Evolutionary conservation across 2,888 invertebrate genomes (phyloP).

Genomic region (Nomada ferruginata): DNA sequence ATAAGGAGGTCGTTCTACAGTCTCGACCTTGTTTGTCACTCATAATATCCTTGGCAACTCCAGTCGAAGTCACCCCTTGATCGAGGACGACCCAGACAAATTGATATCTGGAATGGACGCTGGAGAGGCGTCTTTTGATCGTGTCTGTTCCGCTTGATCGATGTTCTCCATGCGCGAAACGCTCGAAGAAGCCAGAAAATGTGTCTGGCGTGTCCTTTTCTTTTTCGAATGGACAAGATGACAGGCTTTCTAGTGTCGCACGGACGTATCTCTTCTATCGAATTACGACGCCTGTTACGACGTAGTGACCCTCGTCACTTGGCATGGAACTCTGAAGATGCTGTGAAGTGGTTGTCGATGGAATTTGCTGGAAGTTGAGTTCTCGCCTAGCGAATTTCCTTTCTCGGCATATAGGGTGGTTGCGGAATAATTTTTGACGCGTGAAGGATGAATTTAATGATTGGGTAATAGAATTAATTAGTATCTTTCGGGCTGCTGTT

Average conservation of each 20-base stretch:
- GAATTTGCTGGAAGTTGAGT: constrained; percentile 3
- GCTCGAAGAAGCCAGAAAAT: not conserved
- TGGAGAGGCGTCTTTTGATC: constrained; percentile 15
- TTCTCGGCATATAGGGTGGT: not conserved
- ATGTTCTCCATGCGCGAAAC: constrained; percentile 34
- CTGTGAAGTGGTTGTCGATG: constrained; percentile 18
- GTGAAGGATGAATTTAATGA: too few species aligned
- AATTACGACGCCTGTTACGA: constrained; percentile 20
- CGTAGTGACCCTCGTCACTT: constrained; percentile 23
- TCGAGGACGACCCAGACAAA: constrained; percentile 43
- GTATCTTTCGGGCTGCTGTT: too few species aligned
- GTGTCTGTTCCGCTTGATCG: constrained; percentile 42
- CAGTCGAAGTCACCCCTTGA: constrained; percentile 12
- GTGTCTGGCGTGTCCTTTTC: not conserved
- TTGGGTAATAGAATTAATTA: too few species aligned
- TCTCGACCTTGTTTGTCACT: constrained; percentile 58
- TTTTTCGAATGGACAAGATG: not conserved
- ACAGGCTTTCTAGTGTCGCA: not conserved
- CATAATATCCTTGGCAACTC: constrained; percentile 60
- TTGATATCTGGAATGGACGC: constrained; percentile 29
- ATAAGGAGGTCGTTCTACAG: constrained; percentile 28
- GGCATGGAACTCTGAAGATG: not conserved
- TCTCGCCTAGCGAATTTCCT: not conserved
- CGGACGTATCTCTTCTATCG: constrained; percentile 13
- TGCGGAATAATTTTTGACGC: not conserved